Evolutionary conservation across 2,888 invertebrate genomes (phyloP), one percentile per base, ranked within the genome.

Genomic region (Plebejus melissa): DNA sequence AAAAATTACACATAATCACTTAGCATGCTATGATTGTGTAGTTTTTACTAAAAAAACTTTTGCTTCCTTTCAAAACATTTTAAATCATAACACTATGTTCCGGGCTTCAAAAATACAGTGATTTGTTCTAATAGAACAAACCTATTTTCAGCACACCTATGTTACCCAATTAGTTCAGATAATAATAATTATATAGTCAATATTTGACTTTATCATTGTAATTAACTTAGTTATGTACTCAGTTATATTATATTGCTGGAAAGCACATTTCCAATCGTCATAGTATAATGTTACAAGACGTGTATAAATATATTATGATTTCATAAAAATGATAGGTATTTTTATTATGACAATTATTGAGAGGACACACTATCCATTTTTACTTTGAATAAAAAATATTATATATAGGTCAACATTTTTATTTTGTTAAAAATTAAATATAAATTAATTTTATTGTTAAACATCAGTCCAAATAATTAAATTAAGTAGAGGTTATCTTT

Each of bases 401-500:
- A 28, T 72, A 28, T 72, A 50, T 6, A 36, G 65, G 72, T 72
- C 50, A 72, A 54, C 72, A 72, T 72, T 54, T 70, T 50, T 54
- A 72, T 72, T 72, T 72, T 32, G 13, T 72, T 72, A 72, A 28
- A 50, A 54, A 36, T 54, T 32, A 32, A 54, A 54, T 50, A 72
- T 72, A 72, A 72, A 72, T 72, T 72, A 72, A 50, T 54, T 72
- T 50, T 72, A 50, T 28, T 50, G 54, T 72, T 50, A 54, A 54
- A 72, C 36, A 54, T 72, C 72, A 72, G 72, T 72, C 72, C 50
- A 72, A 72, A 72, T 54, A 71, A 71, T 46, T 71, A 72, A 72
- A 72, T 50, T 72, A 41, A 54, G 28, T 32, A 32, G 70, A 70
- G 70, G 41, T 70, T 70, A 70, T 41, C 22, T 41, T 72, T 50